These are phyloP conservation scores for Delphinapterus leucas DNA, from an alignment of 2,113 vertebrate species.

Conservation along the genomic window DNA sequence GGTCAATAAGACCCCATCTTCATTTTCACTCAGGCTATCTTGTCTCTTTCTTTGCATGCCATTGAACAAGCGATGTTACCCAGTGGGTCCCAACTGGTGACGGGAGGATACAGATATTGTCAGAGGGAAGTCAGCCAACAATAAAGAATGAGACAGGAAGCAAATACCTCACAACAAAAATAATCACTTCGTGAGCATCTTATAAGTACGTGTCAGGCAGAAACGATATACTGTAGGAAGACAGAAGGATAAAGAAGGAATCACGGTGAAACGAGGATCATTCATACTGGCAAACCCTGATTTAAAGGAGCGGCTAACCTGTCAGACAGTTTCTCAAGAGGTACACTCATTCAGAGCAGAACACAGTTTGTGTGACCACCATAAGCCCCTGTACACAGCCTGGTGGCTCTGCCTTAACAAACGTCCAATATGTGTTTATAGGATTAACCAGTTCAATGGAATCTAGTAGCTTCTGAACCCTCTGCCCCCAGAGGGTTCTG, in stretches of 20 bases:
- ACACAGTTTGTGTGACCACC: no score
- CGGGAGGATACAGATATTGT: no score
- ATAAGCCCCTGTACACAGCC: rapidly evolving
- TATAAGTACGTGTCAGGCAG: rapidly evolving
- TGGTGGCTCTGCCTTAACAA: neutral
- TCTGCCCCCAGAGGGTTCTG: neutral
- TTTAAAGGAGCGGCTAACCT: rapidly evolving
- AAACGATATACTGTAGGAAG: rapidly evolving
- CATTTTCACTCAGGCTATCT: rapidly evolving
- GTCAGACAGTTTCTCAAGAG: neutral
- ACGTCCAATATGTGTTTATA: rapidly evolving
- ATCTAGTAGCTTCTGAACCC: rapidly evolving
- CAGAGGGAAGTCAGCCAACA: neutral
- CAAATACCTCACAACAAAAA: neutral
- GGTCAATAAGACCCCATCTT: neutral
- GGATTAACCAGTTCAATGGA: neutral
- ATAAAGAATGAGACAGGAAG: neutral
- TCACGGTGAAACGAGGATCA: rapidly evolving
- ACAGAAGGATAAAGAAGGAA: neutral
- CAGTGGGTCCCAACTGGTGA: rapidly evolving
- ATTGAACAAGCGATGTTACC: rapidly evolving
- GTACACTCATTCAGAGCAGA: neutral
- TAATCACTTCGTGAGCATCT: neutral
- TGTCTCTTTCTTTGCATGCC: rapidly evolving
- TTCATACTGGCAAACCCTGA: neutral